phyloP scores from a whole-genome alignment of 2,797 vertebrate species.

The Aphelocoma californica region DNA sequence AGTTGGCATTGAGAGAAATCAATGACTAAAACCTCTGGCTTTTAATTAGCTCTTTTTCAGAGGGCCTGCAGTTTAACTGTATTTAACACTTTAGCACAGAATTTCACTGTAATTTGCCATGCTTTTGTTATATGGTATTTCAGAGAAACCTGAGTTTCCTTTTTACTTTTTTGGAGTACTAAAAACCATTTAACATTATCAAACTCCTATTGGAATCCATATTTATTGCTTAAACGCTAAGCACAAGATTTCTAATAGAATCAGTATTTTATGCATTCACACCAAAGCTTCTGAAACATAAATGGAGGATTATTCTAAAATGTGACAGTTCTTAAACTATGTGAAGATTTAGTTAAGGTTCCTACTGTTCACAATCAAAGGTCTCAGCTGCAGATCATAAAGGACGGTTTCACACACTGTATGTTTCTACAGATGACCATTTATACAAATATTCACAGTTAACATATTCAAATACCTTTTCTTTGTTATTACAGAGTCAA shows the following conservation, averaged over 20 bases:
- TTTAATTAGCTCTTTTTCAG: constrained; percentile 38
- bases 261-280: constrained; percentile 1
- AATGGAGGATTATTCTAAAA: constrained; percentile 52
- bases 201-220: background rate
- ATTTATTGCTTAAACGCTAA: background rate
- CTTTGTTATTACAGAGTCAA: background rate
- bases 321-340: constrained; percentile 10
- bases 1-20: constrained; percentile 17
- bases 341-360: constrained; percentile 37
- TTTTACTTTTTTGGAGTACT: background rate
- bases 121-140: background rate
- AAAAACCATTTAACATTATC: background rate
- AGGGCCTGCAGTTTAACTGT: background rate
- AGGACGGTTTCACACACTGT: background rate
- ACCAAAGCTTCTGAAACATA: constrained; percentile 21
- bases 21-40: background rate
- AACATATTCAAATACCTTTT: background rate
- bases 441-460: constrained; percentile 12
- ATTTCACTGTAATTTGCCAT: background rate
- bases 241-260: background rate
- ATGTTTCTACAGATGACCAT: constrained; percentile 18
- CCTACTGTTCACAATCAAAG: constrained; percentile 63
- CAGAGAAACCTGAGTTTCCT: background rate
- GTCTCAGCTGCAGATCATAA: constrained; percentile 57
- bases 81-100: background rate